Base-by-base conservation (phyloP, 2,888 invertebrate species). In the Tenthredo amoena region DNA sequence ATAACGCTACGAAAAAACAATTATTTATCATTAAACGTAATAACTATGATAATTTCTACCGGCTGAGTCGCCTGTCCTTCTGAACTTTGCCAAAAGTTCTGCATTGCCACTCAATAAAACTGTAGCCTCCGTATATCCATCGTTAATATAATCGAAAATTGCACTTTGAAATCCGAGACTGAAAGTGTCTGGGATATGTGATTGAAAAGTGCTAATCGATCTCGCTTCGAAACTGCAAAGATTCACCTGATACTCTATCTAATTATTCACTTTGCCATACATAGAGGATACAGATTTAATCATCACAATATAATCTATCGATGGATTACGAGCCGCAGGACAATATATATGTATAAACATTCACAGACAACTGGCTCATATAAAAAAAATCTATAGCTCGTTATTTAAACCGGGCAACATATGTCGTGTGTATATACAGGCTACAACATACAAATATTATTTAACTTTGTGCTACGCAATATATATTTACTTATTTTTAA, bases 391-490 rank as follows among this genome's bases (percentile, higher is more conserved):
- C 83, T 83, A 83, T 68, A 83, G 50, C 83, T 83, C 83, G 83
- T 83, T 7, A 21, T 62, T 79, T 26, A 71, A 83, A 83, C 83
- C 68, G 83, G 83, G 83, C 68, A 68, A 83, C 83, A 83, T 84
- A 62, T 87, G 81, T 85, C 86, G 81, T 82, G 88, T 87, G 88
- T 91, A 89, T 90, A 87, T 90, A 91, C 88, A 90, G 87, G 86
- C 91, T 91, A 91, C 89, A 86, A 89, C 89, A 91, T 91, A 91
- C 89, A 91, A 91, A 91, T 89, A 89, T 91, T 90, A 91, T 87
- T 89, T 91, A 91, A 89, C 85, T 85, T 89, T 89, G 88, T 90
- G 90, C 91, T 91, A 91, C 88, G 89, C 88, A 88, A 90, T 86
- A 89, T 85, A 87, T 88, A 65, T 87, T 40, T 18, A 77, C 77